phyloP scores from a whole-genome alignment of 2,113 vertebrate genomes.

The Psammodynastes pulverulentus region DNA sequence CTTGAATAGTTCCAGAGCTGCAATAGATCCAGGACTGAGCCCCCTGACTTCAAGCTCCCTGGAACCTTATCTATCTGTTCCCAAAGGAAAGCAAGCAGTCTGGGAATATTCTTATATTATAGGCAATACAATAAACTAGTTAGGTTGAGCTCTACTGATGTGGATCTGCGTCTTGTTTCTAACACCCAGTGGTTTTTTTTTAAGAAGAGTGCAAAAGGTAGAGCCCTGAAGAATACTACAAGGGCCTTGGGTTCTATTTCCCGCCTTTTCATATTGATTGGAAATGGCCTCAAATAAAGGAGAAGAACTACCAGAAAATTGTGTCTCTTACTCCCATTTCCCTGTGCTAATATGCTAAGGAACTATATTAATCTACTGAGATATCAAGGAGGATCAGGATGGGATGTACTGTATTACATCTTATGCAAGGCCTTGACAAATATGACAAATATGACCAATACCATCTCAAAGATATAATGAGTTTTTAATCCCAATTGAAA shows the following conservation, averaged over 20 bases:
- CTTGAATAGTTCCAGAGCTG: too few relatives aligned
- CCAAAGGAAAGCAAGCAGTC: too few relatives aligned
- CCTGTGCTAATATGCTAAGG: neutral
- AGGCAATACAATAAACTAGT: too few relatives aligned
- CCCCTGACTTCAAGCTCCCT: too few relatives aligned
- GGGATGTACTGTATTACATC: neutral
- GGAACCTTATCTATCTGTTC: too few relatives aligned
- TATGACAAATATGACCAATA: neutral
- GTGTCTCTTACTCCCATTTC: neutral
- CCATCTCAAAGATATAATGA: neutral
- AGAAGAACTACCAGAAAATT: neutral
- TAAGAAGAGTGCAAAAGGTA: too few relatives aligned
- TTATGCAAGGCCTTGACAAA: neutral
- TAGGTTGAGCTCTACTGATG: too few relatives aligned
- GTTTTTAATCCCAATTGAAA: neutral
- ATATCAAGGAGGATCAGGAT: neutral
- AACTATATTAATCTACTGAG: neutral
- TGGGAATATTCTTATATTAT: too few relatives aligned
- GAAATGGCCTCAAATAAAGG: neutral
- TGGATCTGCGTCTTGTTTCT: too few relatives aligned
- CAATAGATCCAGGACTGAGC: too few relatives aligned
- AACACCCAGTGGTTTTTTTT: too few relatives aligned
- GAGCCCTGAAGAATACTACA: neutral
- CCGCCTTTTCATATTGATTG: neutral
- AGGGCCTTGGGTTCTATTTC: neutral